Evolutionary conservation across 2,888 invertebrate genomes (phyloP), one percentile per base, ranked within the genome.

Genomic region (Ornithoptera alexandrae): DNA sequence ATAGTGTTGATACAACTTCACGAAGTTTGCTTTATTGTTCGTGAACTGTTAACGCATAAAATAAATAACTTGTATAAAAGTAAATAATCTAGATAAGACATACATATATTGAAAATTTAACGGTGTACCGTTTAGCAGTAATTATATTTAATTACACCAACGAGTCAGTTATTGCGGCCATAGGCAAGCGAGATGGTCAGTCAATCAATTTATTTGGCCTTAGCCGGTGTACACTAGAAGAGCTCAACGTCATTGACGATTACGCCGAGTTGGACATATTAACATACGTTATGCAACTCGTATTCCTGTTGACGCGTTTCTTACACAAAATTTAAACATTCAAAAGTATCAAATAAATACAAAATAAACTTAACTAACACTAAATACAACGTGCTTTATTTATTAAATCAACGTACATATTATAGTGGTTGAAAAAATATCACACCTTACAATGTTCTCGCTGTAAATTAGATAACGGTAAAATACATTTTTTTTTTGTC

Each of bases 121-220:
- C 18, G 1, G 8, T n/a, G n/a, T 6, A 18, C 53, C 18, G n/a
- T 53, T 53, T 53, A 12, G 18, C n/a, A n/a, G 30, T 46, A 65
- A 53, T 60, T 66, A 68, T 70, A 71, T 78, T 78, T 78, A 74
- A 79, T 76, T 74, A 74, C 65, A 74, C 74, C 76, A 81, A 77
- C 79, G 74, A 81, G 73, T 36, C 8, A 62, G 58, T 62, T 78
- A 81, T 86, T 84, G 78, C 79, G 78, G 76, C 80, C 83, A 84
- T 81, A 79, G 79, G 74, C 71, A 76, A 63, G 59, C 71, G 69
- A 71, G 67, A 66, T 71, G 71, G 72, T 70, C 71, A 65, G 63
- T 66, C 76, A 80, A 82, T 82, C 80, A 77, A 80, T 81, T 81
- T 82, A 80, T 83, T 83, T 82, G 75, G 71, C 67, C 70, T 73